These are phyloP conservation scores for Papilio aristodemus DNA, from an alignment of 1,140 invertebrate genomes.

Conservation along the genomic window DNA sequence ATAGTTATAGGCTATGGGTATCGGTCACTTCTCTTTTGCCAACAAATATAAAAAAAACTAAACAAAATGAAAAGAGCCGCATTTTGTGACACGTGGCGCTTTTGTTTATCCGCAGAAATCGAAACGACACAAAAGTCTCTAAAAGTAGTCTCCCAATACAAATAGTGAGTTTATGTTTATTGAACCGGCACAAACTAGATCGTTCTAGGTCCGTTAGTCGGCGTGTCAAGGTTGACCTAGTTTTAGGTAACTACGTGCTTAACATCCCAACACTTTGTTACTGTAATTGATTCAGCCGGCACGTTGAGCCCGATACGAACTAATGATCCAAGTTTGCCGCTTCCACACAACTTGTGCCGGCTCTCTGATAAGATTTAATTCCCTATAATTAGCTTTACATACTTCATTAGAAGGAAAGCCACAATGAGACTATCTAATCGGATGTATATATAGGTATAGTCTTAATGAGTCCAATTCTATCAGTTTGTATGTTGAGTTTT, in stretches of 20 bases:
- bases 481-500: too few relatives aligned
- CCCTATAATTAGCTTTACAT: conserved; percentile 7
- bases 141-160: not conserved
- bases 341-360: conserved; percentile 16
- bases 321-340: conserved; percentile 36
- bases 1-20: too few relatives aligned
- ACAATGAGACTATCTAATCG: not conserved
- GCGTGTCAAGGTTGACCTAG: conserved; percentile 40
- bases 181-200: conserved; percentile 24
- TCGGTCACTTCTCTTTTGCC: too few relatives aligned
- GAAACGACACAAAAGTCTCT: not conserved
- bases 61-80: too few relatives aligned
- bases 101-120: not conserved
- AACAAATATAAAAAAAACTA: too few relatives aligned
- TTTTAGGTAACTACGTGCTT: conserved; percentile 38
- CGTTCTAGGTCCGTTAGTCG: conserved; percentile 32
- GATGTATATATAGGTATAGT: not conserved
- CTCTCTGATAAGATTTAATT: conserved; percentile 18
- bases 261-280: conserved; percentile 29
- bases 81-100: too few relatives aligned
- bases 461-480: too few relatives aligned
- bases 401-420: not conserved
- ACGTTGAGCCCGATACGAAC: conserved; percentile 22
- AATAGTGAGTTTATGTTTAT: conserved; percentile 19
- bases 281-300: conserved; percentile 38